phyloP scores from a whole-genome alignment of 92 coral and sea anemone genomes.

The Actinostola sp. region DNA sequence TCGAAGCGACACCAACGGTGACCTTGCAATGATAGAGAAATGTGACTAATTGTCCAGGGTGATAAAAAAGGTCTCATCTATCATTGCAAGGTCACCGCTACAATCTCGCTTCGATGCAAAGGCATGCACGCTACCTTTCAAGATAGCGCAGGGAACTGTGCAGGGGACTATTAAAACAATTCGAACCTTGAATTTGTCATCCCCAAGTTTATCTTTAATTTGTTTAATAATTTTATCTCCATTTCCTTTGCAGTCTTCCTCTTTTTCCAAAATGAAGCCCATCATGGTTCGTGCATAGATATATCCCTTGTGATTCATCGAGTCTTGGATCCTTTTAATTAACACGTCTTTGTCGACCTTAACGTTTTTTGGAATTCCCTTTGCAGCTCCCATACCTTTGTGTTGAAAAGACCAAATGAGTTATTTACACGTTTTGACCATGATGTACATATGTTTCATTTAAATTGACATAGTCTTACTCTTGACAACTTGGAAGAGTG shows the following conservation, averaged over 20 bases:
- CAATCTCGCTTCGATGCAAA: no score
- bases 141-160: no score
- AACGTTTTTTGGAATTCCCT: slow-evolving; percentile 28
- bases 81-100: no score
- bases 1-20: no score
- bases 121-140: no score
- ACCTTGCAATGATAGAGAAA: no score
- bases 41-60: neutral
- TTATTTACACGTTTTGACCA: no score
- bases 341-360: slow-evolving; percentile 14
- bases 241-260: slow-evolving; percentile 24
- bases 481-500: slow-evolving; percentile 22
- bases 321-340: slow-evolving; percentile 15
- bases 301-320: slow-evolving; percentile 16
- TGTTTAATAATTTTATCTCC: slow-evolving; percentile 21
- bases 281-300: slow-evolving; percentile 22
- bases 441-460: no score
- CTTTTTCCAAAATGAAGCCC: slow-evolving; percentile 24
- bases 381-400: slow-evolving; percentile 20
- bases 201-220: slow-evolving; percentile 31
- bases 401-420: neutral
- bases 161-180: no score
- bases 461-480: neutral
- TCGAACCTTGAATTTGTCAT: slow-evolving; percentile 23
- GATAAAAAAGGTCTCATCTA: no score